Base-by-base conservation (phyloP, 1,140 invertebrate species). In the Caenorhabditis remanei region DNA sequence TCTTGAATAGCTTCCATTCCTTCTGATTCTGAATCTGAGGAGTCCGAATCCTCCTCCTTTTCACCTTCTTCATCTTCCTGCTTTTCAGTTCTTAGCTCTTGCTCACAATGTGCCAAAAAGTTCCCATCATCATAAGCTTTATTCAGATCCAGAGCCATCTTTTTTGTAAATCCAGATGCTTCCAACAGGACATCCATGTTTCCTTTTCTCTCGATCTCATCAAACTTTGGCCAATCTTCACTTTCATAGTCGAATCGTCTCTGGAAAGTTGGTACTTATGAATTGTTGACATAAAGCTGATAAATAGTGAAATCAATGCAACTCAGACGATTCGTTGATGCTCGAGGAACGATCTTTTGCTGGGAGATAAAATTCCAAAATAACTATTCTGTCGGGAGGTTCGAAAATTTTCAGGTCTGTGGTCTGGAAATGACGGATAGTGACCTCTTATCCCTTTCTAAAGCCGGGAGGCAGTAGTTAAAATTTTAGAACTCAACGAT, bases 211-310 rank as follows among this genome's bases (percentile, higher is more conserved):
- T 92, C 90, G 58, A 98, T 93, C 93, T 98, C 96, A 79, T 94
- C 93, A 93, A 99, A 99, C 86, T 94, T 95, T 32, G 98, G 98
- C 93, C 95, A 96, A 6, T 96, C 93, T 91, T 96, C 95, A 93
- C 96, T 97, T 93, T 99, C 97, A 93, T 96, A 99, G 1, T 94
- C 94, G 93, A 98, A 99, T 84, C 96, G 94, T 93, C 95, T 32
- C 32, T 32, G 32, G 32, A 32, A 32, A 32, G 32, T 32, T 32
- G 32, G 0, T 32, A 32, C 32, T 32, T 32, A 32, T 32, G 32
- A 32, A 32, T 32, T 32, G 2, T 32, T 32, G 32, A 32, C 32
- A 32, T 32, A 32, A 32, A 32, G 0, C 32, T 32, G 0, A 32
- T 32, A 32, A 32, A 32, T 32, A 32, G 32, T 32, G 32, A 32